A percentile compares a stretch with the other conserved stretches of the same genome.
phyloP scores from a whole-genome alignment of 2,797 vertebrate species.

The Cryptoprocta ferox region DNA sequence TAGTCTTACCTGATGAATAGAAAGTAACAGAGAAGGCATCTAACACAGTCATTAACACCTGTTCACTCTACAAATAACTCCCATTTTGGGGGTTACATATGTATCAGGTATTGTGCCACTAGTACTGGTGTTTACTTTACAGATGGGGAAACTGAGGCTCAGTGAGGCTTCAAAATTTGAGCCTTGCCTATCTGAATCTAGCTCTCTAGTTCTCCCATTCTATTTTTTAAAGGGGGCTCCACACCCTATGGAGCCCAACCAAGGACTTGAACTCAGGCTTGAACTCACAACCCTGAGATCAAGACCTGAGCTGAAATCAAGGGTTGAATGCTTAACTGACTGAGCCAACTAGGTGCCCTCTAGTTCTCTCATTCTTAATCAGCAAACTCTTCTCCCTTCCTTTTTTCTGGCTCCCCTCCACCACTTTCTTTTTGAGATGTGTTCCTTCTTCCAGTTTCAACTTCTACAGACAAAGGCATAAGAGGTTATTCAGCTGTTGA shows the following conservation, averaged over 20 bases:
- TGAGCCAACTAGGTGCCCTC: too few relatives aligned
- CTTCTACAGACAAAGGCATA: neutral
- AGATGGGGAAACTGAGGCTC: neutral
- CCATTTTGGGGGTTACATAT: neutral
- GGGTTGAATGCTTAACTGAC: too few relatives aligned
- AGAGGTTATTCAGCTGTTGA: neutral
- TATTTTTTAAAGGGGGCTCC: too few relatives aligned
- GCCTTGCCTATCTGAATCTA: neutral
- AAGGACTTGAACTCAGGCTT: too few relatives aligned
- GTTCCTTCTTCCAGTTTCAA: neutral
- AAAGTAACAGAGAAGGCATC: neutral
- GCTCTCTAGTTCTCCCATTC: too few relatives aligned
- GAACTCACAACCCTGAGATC: too few relatives aligned
- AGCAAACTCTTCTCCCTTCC: neutral
- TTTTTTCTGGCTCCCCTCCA: neutral
- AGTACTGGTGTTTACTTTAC: neutral
- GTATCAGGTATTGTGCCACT: neutral
- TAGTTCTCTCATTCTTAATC: neutral
- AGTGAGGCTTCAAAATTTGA: neutral
- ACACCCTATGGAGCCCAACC: too few relatives aligned
- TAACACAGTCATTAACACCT: neutral
- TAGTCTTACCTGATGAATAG: neutral
- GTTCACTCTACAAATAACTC: neutral
- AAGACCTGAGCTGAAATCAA: too few relatives aligned
- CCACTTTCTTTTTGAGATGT: neutral